Conservation (phyloP, 2,888 invertebrate species). For the Ellobium chinense region DNA sequence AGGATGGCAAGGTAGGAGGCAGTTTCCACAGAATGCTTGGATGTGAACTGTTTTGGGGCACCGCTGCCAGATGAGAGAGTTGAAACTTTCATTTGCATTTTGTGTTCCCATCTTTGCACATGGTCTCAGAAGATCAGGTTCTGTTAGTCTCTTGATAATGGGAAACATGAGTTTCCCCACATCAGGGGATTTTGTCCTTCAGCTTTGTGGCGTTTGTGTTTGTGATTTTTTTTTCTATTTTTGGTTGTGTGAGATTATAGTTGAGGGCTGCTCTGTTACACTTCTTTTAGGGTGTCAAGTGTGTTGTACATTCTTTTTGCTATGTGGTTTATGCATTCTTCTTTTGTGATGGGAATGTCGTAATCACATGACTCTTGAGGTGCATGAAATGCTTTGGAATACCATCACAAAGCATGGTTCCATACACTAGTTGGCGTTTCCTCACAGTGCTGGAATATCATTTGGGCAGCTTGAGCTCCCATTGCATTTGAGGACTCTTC, state of each 20-base stretch:
- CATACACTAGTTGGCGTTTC: background rate
- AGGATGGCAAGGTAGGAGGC: no score
- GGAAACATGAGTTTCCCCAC: constrained; percentile 2
- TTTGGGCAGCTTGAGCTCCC: constrained; percentile 10
- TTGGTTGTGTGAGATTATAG: constrained; percentile 6
- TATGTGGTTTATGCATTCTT: constrained; percentile 31
- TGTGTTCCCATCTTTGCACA: constrained; percentile 37
- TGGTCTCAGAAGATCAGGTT: constrained; percentile 12
- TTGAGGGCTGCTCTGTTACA: constrained; percentile 10
- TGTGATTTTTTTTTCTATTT: constrained; percentile 19
- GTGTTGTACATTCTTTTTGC: constrained; percentile 12
- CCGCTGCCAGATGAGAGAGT: constrained; percentile 22
- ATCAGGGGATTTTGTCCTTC: background rate
- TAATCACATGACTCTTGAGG: background rate
- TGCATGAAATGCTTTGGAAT: background rate
- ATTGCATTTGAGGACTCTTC: constrained; percentile 28
- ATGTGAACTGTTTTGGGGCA: constrained; percentile 31
- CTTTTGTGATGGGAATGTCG: constrained; percentile 5
- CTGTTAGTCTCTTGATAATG: constrained; percentile 20
- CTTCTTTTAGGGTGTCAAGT: no score
- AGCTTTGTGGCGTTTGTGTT: constrained; percentile 18
- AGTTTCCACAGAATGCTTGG: no score
- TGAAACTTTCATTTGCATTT: constrained; percentile 34
- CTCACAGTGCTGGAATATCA: background rate
- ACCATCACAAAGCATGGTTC: constrained; percentile 30